These are phyloP conservation scores for Hermatobates lingyangjiaoensis DNA, from an alignment of 1,140 invertebrate species.

Conservation along the genomic window DNA sequence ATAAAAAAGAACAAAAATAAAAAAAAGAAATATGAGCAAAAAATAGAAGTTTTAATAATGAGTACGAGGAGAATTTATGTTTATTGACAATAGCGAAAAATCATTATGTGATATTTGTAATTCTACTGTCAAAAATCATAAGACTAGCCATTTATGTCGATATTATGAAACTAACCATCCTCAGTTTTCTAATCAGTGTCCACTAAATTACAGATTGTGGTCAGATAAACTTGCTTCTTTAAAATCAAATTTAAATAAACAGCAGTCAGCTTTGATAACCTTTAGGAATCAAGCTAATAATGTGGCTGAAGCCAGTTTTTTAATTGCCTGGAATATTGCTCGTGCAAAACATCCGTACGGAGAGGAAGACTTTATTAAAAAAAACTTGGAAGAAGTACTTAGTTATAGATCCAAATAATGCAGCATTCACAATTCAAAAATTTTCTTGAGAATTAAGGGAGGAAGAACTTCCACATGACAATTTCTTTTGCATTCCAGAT, in stretches of 20 bases:
- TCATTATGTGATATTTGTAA: slow-evolving; percentile 13
- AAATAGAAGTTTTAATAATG: slow-evolving; percentile 14
- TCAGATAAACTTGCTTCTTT: slow-evolving; percentile 12
- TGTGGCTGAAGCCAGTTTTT: slow-evolving; percentile 14
- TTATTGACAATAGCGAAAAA: slow-evolving; percentile 13
- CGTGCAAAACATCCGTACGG: too few species aligned
- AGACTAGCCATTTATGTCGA: slow-evolving; percentile 14
- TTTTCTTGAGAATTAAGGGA: neutral
- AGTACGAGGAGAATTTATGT: slow-evolving; percentile 10
- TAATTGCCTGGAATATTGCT: slow-evolving; percentile 13
- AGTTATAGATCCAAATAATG: too few species aligned
- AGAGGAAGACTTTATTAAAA: too few species aligned
- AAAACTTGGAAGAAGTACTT: too few species aligned
- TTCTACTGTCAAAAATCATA: slow-evolving; percentile 15
- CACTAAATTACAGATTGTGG: slow-evolving; percentile 7
- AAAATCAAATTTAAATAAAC: slow-evolving; percentile 13
- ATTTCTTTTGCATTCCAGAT: neutral
- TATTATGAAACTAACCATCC: slow-evolving; percentile 17
- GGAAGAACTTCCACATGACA: slow-evolving; percentile 1
- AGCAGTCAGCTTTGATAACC: slow-evolving; percentile 14
- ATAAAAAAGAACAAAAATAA: neutral
- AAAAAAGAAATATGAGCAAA: slow-evolving; percentile 10
- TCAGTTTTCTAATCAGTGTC: slow-evolving; percentile 14
- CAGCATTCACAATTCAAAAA: slow-evolving; percentile 1
- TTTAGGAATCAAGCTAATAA: slow-evolving; percentile 16